phyloP scores from a whole-genome alignment of 2,113 vertebrate species.

The Protobothrops mucrosquamatus region DNA sequence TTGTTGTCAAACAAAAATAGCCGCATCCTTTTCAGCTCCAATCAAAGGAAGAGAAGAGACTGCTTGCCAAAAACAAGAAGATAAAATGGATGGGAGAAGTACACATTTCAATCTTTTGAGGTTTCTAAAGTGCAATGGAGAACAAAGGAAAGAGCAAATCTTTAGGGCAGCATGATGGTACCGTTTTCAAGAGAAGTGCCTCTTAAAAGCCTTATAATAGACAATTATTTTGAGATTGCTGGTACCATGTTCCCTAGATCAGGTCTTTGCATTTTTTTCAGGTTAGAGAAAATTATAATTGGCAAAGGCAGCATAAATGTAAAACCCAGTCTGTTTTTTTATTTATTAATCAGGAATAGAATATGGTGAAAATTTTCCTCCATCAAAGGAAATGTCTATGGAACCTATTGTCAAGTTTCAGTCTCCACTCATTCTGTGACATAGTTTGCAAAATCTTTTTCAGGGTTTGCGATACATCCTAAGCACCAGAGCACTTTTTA shows the following conservation, averaged over 20 bases:
- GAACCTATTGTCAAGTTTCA: neutral
- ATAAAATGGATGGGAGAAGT: conserved; percentile 12
- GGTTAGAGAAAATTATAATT: conserved; percentile 1
- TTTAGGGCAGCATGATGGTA: neutral
- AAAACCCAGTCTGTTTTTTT: neutral
- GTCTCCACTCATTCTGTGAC: neutral
- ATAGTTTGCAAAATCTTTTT: neutral
- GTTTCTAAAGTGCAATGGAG: neutral
- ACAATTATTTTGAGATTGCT: conserved; percentile 10
- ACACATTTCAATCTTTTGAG: conserved; percentile 15
- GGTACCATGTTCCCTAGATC: neutral
- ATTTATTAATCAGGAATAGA: neutral
- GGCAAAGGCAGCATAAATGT: neutral
- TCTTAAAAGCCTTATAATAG: conserved; percentile 28
- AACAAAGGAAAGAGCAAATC: conserved; percentile 13
- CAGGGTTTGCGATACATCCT: neutral
- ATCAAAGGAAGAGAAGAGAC: conserved; percentile 29
- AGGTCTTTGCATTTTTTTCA: conserved; percentile 21
- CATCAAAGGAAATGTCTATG: neutral
- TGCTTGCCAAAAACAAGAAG: conserved; percentile 31
- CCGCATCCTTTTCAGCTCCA: conserved; percentile 26
- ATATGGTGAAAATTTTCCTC: neutral
- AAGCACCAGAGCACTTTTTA: neutral
- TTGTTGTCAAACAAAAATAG: conserved; percentile 43
- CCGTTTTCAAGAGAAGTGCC: neutral